Conservation (phyloP, 2,888 invertebrate genomes). For the Tiphia femorata region DNA sequence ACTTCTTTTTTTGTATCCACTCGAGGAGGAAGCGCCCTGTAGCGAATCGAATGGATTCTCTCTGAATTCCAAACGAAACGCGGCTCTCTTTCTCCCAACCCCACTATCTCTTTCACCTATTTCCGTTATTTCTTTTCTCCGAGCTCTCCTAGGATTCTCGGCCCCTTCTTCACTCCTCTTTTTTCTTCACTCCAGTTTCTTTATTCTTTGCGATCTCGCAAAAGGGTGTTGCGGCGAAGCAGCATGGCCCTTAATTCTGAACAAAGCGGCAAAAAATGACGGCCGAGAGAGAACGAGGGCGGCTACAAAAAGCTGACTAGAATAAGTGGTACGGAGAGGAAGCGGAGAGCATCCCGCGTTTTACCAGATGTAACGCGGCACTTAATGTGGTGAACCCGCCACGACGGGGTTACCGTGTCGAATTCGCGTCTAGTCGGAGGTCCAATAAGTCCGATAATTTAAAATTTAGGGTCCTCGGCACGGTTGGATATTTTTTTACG, state of each 20-base stretch:
- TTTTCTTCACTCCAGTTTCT: background rate
- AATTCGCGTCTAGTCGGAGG: slow-evolving; percentile 45
- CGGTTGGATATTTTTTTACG: too few relatives aligned
- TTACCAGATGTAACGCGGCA: slow-evolving; percentile 49
- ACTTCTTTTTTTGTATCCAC: too few relatives aligned
- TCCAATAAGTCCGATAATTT: slow-evolving; percentile 43
- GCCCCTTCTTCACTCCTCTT: background rate
- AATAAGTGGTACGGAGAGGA: slow-evolving; percentile 21
- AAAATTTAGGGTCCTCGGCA: slow-evolving; percentile 38
- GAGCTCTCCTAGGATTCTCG: slow-evolving; percentile 15
- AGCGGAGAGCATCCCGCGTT: slow-evolving; percentile 33
- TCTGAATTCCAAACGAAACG: slow-evolving; percentile 45
- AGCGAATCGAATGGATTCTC: slow-evolving; percentile 32
- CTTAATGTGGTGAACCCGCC: slow-evolving; percentile 37
- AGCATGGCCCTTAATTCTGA: slow-evolving; percentile 38
- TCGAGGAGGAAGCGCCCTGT: slow-evolving; percentile 34
- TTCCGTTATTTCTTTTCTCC: background rate
- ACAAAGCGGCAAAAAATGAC: slow-evolving; percentile 41
- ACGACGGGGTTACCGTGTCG: slow-evolving; percentile 30
- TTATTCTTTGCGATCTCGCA: slow-evolving; percentile 8
- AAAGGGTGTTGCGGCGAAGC: slow-evolving; percentile 14
- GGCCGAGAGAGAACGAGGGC: slow-evolving; percentile 18
- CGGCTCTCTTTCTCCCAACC: slow-evolving; percentile 7
- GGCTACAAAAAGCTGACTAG: too few relatives aligned
- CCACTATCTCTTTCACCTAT: background rate